phyloP scores from a whole-genome alignment of 1,140 invertebrate genomes.

The Notospermus geniculatus region DNA sequence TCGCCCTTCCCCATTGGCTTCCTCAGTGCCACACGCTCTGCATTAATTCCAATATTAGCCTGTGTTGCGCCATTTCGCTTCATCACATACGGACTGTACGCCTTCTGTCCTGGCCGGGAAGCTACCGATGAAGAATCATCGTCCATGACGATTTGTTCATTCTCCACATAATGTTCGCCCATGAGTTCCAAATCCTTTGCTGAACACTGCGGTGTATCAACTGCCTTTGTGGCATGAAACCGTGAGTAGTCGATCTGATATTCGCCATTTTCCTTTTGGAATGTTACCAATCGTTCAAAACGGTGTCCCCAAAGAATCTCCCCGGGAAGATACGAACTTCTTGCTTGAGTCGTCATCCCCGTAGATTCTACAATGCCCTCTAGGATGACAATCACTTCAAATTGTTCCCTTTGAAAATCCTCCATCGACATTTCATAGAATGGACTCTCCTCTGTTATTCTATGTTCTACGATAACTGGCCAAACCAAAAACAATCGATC shows the following conservation, averaged over 20 bases:
- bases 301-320: conserved; percentile 60
- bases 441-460: conserved; percentile 80
- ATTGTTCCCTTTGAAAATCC: conserved; percentile 82
- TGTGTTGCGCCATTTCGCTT: conserved; percentile 46
- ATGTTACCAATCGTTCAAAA: conserved; percentile 72
- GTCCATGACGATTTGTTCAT: conserved; percentile 34
- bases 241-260: conserved; percentile 93
- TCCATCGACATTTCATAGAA: conserved; percentile 85
- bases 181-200: conserved; percentile 64
- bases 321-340: conserved; percentile 58
- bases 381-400: conserved; percentile 93
- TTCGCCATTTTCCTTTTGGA: conserved; percentile 86
- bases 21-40: too few species aligned
- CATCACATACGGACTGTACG: conserved; percentile 44
- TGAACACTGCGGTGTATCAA: conserved; percentile 88
- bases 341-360: conserved; percentile 57
- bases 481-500: conserved; percentile 89
- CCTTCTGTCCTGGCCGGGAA: conserved; percentile 24
- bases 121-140: conserved; percentile 35
- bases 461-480: conserved; percentile 80
- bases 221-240: conserved; percentile 88
- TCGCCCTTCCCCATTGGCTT: too few species aligned
- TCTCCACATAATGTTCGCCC: conserved; percentile 30
- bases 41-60: conserved; percentile 20
- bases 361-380: conserved; percentile 70